phyloP scores from a whole-genome alignment of 2,797 vertebrate species.

The Triplophysa yarkandensis region DNA sequence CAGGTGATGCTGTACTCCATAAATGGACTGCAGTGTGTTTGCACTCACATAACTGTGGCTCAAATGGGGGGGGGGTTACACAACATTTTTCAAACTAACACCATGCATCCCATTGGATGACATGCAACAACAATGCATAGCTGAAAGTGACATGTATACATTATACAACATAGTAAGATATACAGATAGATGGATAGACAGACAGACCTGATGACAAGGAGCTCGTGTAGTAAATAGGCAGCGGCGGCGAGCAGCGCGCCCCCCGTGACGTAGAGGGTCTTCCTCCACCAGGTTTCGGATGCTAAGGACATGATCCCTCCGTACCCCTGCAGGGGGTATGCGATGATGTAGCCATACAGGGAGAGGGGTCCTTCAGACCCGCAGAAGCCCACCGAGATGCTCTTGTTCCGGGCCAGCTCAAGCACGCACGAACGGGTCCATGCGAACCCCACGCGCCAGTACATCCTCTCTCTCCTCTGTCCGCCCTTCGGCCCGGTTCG shows the following conservation, averaged over 20 bases:
- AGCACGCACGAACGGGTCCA: constrained; percentile 89
- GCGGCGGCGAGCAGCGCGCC: constrained; percentile 96
- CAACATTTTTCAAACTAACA: background rate
- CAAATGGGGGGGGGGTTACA: background rate
- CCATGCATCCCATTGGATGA: background rate
- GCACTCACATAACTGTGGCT: background rate
- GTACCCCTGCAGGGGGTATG: constrained; percentile 89
- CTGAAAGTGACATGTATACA: background rate
- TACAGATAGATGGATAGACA: background rate
- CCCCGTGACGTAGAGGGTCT: constrained; percentile 94
- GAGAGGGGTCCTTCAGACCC: constrained; percentile 86
- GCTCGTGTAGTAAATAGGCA: constrained; percentile 93
- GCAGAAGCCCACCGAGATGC: constrained; percentile 74
- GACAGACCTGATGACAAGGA: constrained; percentile 90
- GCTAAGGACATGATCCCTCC: constrained; percentile 91
- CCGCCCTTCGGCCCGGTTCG: constrained; percentile 73
- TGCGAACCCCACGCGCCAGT: constrained; percentile 92
- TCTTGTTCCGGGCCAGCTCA: constrained; percentile 91
- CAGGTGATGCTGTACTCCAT: constrained; percentile 2
- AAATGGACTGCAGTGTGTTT: constrained; percentile 10
- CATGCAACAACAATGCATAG: background rate
- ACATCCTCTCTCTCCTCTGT: constrained; percentile 85
- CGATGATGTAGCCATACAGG: constrained; percentile 90
- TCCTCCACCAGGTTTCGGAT: constrained; percentile 97
- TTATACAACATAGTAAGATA: background rate